These are phyloP conservation scores for Trinectes maculatus DNA, from an alignment of 2,113 vertebrate genomes.

Conservation along the genomic window DNA sequence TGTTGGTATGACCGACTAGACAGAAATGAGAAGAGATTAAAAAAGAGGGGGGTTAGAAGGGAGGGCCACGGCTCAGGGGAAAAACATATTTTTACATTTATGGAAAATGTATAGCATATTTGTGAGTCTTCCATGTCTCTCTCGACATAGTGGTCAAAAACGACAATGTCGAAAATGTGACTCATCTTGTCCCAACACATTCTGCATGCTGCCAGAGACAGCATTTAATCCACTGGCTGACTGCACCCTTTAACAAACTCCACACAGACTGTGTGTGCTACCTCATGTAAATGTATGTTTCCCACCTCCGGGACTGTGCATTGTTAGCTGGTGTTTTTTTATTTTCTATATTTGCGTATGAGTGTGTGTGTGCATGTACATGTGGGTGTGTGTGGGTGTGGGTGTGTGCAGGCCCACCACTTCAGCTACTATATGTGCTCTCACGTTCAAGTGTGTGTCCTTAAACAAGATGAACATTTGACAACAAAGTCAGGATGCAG, in stretches of 20 bases:
- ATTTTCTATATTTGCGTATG: too few relatives aligned
- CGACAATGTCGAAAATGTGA: neutral
- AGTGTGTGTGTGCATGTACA: neutral
- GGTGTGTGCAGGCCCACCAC: constrained; percentile 10
- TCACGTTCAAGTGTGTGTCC: constrained; percentile 20
- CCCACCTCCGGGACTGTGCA: neutral
- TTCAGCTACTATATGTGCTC: constrained; percentile 26
- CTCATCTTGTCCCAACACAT: neutral
- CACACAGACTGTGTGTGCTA: neutral
- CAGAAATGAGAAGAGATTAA: constrained; percentile 39
- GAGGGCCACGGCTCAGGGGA: neutral
- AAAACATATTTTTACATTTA: too few relatives aligned
- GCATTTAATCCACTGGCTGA: constrained; percentile 46
- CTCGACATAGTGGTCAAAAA: neutral
- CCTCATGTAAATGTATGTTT: constrained; percentile 1
- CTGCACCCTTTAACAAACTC: constrained; percentile 39
- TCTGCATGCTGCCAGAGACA: constrained; percentile 17
- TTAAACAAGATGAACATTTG: constrained; percentile 54
- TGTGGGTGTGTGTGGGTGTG: neutral
- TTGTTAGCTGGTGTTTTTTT: neutral
- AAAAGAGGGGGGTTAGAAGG: constrained; percentile 6
- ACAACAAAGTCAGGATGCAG: constrained; percentile 52
- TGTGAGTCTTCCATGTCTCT: too few relatives aligned
- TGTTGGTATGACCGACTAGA: constrained; percentile 43
- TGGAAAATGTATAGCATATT: too few relatives aligned